A percentile compares a stretch with the other conserved stretches of the same genome.
Evolutionary conservation across 2,113 vertebrate genomes (phyloP).

Genomic region (Melanerpes formicivorus): DNA sequence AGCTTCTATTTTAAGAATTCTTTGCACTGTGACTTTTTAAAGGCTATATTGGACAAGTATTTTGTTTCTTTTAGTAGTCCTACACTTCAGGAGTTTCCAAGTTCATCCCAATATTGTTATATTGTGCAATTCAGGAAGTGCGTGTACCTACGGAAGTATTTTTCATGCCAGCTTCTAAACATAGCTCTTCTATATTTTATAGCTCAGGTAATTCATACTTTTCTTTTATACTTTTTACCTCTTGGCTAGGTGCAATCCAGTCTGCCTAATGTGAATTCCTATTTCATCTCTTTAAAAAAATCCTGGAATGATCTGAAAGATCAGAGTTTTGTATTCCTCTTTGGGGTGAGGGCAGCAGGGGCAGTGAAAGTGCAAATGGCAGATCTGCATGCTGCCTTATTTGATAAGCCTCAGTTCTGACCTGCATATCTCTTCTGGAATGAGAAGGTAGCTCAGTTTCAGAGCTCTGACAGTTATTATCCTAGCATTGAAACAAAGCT

Average conservation of each 20-base stretch:
- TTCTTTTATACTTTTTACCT: background rate
- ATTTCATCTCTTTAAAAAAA: background rate
- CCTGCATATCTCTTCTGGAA: background rate
- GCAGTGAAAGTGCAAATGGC: background rate
- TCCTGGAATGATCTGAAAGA: background rate
- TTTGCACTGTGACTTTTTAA: conserved; percentile 9
- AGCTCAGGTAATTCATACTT: background rate
- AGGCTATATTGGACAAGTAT: conserved; percentile 1
- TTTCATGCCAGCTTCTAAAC: background rate
- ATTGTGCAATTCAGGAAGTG: background rate
- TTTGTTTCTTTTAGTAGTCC: conserved; percentile 25
- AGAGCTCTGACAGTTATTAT: background rate
- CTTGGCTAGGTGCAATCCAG: background rate
- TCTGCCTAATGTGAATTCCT: background rate
- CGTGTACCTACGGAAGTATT: background rate
- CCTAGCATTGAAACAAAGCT: background rate
- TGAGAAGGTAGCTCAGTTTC: background rate
- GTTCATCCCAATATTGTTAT: background rate
- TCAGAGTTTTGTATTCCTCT: background rate
- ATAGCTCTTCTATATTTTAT: background rate
- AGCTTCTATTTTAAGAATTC: conserved; percentile 61
- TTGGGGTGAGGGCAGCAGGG: background rate
- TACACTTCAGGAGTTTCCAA: background rate
- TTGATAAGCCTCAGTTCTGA: background rate
- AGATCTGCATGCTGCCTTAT: rapidly evolving